These are phyloP conservation scores for Garra rufa DNA, from an alignment of 2,113 vertebrate genomes.

Conservation along the genomic window DNA sequence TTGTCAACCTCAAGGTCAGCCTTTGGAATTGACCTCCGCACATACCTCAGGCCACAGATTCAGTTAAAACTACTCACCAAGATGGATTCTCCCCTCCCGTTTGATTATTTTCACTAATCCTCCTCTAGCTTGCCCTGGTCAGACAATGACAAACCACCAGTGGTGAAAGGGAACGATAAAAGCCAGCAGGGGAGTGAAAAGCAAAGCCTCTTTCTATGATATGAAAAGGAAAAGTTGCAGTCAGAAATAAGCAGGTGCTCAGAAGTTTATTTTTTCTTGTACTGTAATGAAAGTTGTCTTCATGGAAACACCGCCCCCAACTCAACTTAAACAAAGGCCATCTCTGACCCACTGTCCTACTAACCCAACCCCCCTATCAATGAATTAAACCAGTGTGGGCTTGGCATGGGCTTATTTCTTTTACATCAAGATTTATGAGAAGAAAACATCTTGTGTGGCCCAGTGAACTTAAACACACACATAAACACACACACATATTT, in stretches of 20 bases:
- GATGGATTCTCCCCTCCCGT: conserved; percentile 55
- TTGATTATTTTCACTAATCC: conserved; percentile 73
- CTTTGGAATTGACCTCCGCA: conserved; percentile 12
- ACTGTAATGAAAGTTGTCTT: background rate
- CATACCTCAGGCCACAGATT: conserved; percentile 12
- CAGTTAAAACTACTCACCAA: background rate
- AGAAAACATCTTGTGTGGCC: conserved; percentile 79
- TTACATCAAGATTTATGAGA: conserved; percentile 77
- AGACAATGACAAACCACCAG: conserved; percentile 62
- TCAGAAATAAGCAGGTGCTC: conserved; percentile 71
- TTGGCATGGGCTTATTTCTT: conserved; percentile 68
- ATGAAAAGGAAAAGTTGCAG: background rate
- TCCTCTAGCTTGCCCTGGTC: conserved; percentile 60
- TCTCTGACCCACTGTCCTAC: conserved; percentile 49
- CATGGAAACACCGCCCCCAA: conserved; percentile 53
- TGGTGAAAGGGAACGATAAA: conserved; percentile 44
- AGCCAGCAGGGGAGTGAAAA: conserved; percentile 4
- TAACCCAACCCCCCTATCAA: conserved; percentile 50
- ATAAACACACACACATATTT: conserved; percentile 31
- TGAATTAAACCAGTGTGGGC: conserved; percentile 69
- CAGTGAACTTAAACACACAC: conserved; percentile 59
- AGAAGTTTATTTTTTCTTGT: conserved; percentile 75
- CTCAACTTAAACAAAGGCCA: conserved; percentile 59
- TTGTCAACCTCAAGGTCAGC: background rate
- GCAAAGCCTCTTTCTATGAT: conserved; percentile 28